Base-by-base conservation (phyloP, 2,888 invertebrate species). In the Andrena praecox region DNA sequence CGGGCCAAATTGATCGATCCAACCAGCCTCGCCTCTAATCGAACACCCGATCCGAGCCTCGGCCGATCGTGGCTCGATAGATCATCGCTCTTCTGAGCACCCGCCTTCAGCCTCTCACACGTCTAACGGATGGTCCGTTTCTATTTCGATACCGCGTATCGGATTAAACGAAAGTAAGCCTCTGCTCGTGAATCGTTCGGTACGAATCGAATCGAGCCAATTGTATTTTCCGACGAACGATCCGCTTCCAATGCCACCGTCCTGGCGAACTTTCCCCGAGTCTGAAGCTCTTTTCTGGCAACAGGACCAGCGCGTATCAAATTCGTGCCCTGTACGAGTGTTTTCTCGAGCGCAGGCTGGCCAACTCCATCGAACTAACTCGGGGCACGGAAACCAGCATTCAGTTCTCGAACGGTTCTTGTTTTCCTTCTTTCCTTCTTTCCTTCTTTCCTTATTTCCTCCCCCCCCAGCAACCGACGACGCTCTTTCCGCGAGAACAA, bases 281-380 rank as follows among this genome's bases (percentile, higher is more conserved):
- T 20, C 33, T 31, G 8, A 29, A n/a, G n/a, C 10, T 31, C 27
- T 27, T n/a, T 33, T 4, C 59, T 6, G 16, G 67, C 12, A n/a
- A 33, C 16, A 27, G 7, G 24, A 48, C 2, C 63, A 29, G 56
- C 16, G 20, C 35, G 8, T 59, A 66, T 64, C 63, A 63, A 71
- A 82, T 76, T 71, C 82, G 56, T 54, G 59, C 6, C 35, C 70
- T 62, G 10, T 24, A n/a, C 60, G 52, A 42, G 75, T 62, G 10
- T 69, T 56, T 74, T 63, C 75, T 76, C 59, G 72, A 48, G 5
- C 16, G 24, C 67, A 72, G 85, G 69, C 70, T 35, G 68, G 24
- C 80, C 80, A 72, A 80, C 72, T 72, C 67, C 80, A 80, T 80
- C 80, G 60, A 70, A 31, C 27, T 42, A 31, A 54, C 35, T 27